Conservation (phyloP, 2,797 vertebrate genomes). For the Astyanax mexicanus region DNA sequence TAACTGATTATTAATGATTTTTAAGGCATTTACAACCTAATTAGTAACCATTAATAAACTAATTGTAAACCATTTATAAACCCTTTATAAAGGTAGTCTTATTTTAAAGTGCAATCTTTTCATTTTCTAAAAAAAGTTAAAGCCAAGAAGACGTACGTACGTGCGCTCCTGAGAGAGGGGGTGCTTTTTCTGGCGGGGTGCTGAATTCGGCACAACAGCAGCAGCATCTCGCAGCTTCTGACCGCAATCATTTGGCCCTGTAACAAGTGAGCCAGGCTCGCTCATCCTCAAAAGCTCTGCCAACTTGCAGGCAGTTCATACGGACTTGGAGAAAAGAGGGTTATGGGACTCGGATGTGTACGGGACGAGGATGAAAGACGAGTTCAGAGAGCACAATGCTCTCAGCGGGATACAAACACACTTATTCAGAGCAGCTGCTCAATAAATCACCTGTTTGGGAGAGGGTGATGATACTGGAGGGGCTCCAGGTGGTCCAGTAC, state of each 20-base stretch:
- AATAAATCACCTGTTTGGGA: neutral
- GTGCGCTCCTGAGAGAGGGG: too few species aligned
- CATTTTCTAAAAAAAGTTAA: too few species aligned
- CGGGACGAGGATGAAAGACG: neutral
- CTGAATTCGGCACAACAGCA: too few species aligned
- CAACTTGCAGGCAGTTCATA: constrained; percentile 14
- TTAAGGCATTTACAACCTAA: too few species aligned
- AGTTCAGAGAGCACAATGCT: constrained; percentile 20
- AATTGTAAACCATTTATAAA: too few species aligned
- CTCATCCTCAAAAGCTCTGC: neutral
- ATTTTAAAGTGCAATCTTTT: too few species aligned
- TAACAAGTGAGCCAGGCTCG: constrained; percentile 9
- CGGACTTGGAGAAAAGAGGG: neutral
- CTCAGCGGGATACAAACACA: constrained; percentile 4
- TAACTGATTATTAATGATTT: too few species aligned
- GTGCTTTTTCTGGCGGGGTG: too few species aligned
- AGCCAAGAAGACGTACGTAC: too few species aligned
- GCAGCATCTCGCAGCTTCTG: neutral
- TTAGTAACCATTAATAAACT: too few species aligned
- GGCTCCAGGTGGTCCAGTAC: neutral
- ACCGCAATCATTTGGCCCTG: constrained; percentile 7
- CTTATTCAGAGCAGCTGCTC: constrained; percentile 35
- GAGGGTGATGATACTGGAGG: neutral
- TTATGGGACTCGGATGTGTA: constrained; percentile 12
- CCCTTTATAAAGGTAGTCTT: too few species aligned